Conservation (phyloP, 1,140 invertebrate species). For the Scaptodrosophila lebanonensis region DNA sequence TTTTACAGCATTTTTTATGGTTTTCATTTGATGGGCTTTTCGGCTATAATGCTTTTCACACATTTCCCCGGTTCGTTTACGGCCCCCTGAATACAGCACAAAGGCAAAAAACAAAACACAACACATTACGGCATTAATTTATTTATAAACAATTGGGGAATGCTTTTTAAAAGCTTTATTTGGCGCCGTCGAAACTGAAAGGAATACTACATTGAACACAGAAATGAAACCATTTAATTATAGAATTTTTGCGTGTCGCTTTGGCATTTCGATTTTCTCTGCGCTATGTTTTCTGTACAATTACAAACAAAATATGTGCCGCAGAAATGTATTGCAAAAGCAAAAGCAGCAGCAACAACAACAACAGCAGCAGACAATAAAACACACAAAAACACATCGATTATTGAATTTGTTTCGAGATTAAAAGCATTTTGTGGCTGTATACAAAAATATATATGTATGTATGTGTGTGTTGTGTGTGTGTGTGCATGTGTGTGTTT, state of each 20-base stretch:
- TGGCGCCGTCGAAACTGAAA: conserved; percentile 9
- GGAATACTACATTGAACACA: conserved; percentile 1
- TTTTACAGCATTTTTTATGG: background rate
- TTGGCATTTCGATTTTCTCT: conserved; percentile 37
- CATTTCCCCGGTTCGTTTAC: conserved; percentile 16
- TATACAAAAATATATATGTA: background rate
- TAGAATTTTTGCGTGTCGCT: conserved; percentile 55
- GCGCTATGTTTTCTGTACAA: conserved; percentile 39
- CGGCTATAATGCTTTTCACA: too few species aligned
- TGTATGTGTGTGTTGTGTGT: background rate
- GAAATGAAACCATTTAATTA: conserved; percentile 50
- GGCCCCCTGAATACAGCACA: background rate
- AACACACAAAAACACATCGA: conserved; percentile 5
- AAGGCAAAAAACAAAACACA: too few species aligned
- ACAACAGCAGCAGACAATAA: conserved; percentile 10
- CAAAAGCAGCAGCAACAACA: too few species aligned
- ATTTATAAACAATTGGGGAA: conserved; percentile 54
- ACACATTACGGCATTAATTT: conserved; percentile 35
- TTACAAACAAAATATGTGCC: conserved; percentile 33
- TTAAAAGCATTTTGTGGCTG: conserved; percentile 23
- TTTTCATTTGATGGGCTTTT: too few species aligned
- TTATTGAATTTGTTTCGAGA: conserved; percentile 21
- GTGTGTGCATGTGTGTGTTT: conserved; percentile 2
- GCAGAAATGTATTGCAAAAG: too few species aligned
- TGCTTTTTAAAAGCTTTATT: conserved; percentile 12